These are phyloP conservation scores for Amiota communis DNA, from an alignment of 2,888 invertebrate genomes.

Conservation along the genomic window DNA sequence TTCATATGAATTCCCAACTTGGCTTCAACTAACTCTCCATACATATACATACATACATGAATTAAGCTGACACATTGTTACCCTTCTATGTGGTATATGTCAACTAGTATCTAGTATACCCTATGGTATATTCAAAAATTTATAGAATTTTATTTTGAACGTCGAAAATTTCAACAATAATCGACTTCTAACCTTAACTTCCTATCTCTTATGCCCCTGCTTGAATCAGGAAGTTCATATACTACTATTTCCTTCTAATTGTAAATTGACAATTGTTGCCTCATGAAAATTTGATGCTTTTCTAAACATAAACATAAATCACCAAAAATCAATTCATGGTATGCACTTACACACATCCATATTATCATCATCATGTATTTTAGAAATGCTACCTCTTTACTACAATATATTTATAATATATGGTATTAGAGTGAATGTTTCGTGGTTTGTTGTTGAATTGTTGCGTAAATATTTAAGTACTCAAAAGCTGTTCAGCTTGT, in stretches of 20 bases:
- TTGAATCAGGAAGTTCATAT: background rate
- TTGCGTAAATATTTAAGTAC: conserved; percentile 18
- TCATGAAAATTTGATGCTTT: conserved; percentile 6
- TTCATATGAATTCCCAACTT: conserved; percentile 34
- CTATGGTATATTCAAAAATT: conserved; percentile 11
- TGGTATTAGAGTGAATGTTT: no score
- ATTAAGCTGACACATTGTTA: conserved; percentile 25
- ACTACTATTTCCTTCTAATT: conserved; percentile 1
- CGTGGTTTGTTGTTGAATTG: background rate
- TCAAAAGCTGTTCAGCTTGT: no score
- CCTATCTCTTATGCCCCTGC: background rate
- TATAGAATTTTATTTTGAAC: conserved; percentile 11
- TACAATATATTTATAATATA: no score
- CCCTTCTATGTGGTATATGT: background rate
- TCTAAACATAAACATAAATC: conserved; percentile 3
- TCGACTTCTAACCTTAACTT: background rate
- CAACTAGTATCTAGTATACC: background rate
- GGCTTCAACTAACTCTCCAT: background rate
- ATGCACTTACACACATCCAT: no score
- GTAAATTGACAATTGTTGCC: conserved; percentile 23
- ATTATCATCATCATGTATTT: no score
- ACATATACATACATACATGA: conserved; percentile 26
- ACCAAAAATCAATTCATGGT: conserved; percentile 10
- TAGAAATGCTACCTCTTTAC: no score
- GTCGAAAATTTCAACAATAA: background rate